Base-by-base conservation (phyloP, 2,888 invertebrate genomes). In the Chrysotoxum bicinctum region DNA sequence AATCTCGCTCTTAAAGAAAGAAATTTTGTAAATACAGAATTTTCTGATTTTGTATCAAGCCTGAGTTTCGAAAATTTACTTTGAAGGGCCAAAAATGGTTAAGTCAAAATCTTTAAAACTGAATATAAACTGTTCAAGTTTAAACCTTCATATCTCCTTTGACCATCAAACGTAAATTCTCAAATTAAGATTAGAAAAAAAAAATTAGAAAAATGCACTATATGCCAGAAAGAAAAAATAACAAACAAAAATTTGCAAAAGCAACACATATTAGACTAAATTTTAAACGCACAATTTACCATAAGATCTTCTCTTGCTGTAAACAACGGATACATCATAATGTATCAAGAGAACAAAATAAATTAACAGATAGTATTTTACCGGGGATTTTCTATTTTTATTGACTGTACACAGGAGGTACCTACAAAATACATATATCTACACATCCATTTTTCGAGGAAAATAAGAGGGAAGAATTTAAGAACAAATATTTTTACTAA, bases 331-430 rank as follows among this genome's bases (percentile, higher is more conserved):
- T 69, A 56, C 23, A 64, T 69, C 66, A 75, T 66, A 66, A 66
- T 66, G 35, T 23, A 60, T 69, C 19, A 60, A 69, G 54, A 62
- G 32, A 69, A 54, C 30, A 54, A 62, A 80, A 69, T 54, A 37
- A 54, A 69, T 54, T 80, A 58, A 80, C 40, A 48, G 50, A 48
- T 50, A 79, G 72, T 58, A 54, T 69, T 30, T 43, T 75, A 70
- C 64, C 76, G 50, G 81, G 81, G 76, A 64, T 76, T 81, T 81
- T 76, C 81, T 81, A 81, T 81, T 81, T 76, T 81, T 81, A 81
- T 81, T 70, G 45, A 81, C 69, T 76, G 32, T 56, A 70, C 69
- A 45, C 64, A 45, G 45, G 45, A 64, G 45, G 45, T 43, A 35
- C 23, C n/a, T 40, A 26, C 7, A 8, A 30, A 26, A 14, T 23